These are phyloP conservation scores for Nebria ingens DNA, from an alignment of 1,140 invertebrate genomes.

Conservation along the genomic window DNA sequence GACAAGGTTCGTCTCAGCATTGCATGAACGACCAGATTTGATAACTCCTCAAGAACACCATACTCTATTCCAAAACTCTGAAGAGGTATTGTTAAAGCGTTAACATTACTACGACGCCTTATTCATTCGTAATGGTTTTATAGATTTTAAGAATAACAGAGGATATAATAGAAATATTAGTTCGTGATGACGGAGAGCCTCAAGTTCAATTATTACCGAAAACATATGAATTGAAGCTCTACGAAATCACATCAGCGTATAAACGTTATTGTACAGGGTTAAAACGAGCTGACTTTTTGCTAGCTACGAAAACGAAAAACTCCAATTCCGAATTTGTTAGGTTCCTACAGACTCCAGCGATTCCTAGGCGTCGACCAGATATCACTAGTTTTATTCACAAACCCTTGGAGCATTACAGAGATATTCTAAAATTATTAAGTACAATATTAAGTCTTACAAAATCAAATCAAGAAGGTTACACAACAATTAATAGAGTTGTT, in stretches of 20 bases:
- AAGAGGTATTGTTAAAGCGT: constrained; percentile 45
- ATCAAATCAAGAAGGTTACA: constrained; percentile 36
- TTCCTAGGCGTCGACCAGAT: constrained; percentile 67
- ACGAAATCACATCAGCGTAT: constrained; percentile 60
- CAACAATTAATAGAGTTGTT: constrained; percentile 35
- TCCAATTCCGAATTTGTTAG: constrained; percentile 39
- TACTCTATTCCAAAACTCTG: constrained; percentile 70
- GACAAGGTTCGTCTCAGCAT: constrained; percentile 57
- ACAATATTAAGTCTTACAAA: constrained; percentile 35
- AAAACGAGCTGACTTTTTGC: constrained; percentile 68
- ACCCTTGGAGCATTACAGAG: constrained; percentile 66
- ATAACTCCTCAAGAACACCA: constrained; percentile 61
- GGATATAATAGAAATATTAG: constrained; percentile 64
- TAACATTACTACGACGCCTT: constrained; percentile 9
- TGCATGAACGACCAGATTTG: constrained; percentile 60
- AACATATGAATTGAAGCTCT: constrained; percentile 60
- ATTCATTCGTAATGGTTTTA: constrained; percentile 18
- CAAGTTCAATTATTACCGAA: constrained; percentile 52
- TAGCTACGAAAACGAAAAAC: constrained; percentile 49
- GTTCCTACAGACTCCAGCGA: constrained; percentile 62
- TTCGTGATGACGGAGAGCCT: constrained; percentile 59
- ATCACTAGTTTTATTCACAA: constrained; percentile 68
- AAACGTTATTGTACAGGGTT: constrained; percentile 70
- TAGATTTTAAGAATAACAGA: constrained; percentile 63
- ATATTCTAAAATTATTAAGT: constrained; percentile 43